These are phyloP conservation scores for Lepidocolaptes lacrymiger DNA, from an alignment of 2,797 vertebrate genomes.

Conservation along the genomic window DNA sequence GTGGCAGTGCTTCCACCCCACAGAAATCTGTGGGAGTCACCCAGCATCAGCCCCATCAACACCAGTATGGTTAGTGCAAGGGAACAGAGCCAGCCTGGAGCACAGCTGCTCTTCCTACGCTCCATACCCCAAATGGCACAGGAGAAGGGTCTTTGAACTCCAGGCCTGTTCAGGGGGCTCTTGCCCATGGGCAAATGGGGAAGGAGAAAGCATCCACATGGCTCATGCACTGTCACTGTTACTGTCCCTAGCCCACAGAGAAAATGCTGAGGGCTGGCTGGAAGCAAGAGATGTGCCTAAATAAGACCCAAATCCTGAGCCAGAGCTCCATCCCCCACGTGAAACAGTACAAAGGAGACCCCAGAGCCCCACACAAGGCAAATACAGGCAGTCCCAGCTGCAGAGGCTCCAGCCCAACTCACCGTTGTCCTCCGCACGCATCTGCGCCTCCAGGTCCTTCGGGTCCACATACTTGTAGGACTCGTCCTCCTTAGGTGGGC, in stretches of 20 bases:
- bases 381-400: not conserved
- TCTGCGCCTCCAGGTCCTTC: slow-evolving; percentile 88
- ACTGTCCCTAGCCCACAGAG: rapidly evolving
- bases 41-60: rapidly evolving
- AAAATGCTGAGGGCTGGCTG: rapidly evolving
- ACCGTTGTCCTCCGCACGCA: slow-evolving; percentile 80
- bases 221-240: rapidly evolving
- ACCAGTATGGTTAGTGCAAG: not conserved
- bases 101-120: rapidly evolving
- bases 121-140: rapidly evolving
- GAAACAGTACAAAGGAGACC: not conserved
- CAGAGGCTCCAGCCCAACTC: not conserved
- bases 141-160: not conserved
- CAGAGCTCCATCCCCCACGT: rapidly evolving
- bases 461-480: slow-evolving; percentile 83
- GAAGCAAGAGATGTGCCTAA: not conserved
- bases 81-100: not conserved
- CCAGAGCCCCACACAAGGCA: not conserved
- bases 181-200: not conserved
- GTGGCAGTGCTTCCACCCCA: not conserved
- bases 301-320: rapidly evolving
- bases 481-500: slow-evolving; percentile 84
- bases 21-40: rapidly evolving
- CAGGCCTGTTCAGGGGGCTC: not conserved
- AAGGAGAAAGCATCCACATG: not conserved